Evolutionary conservation across 2,888 invertebrate genomes (phyloP).

Genomic region (Patella pellucida): DNA sequence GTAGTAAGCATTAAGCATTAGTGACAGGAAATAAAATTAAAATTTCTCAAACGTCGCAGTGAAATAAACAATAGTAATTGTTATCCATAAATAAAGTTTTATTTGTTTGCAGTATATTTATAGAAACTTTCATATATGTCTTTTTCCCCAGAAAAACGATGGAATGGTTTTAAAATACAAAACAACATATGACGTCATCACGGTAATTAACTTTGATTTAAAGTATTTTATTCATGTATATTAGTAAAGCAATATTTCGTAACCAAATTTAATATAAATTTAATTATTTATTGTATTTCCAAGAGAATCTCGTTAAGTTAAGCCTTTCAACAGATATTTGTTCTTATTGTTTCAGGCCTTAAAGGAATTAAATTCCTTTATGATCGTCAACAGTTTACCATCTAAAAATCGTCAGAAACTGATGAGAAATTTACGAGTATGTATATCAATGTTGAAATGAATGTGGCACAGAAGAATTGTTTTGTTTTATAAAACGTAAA

Average conservation of each 20-base stretch:
- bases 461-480: no score
- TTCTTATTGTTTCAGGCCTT: slow-evolving; percentile 48
- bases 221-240: no score
- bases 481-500: background rate
- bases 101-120: background rate
- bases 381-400: slow-evolving; percentile 66
- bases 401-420: slow-evolving; percentile 68
- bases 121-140: background rate
- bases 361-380: slow-evolving; percentile 62
- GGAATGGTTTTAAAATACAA: slow-evolving; percentile 58
- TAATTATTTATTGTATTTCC: background rate
- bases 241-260: background rate
- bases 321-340: background rate
- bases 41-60: no score
- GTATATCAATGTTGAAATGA: slow-evolving; percentile 7
- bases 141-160: slow-evolving; percentile 57
- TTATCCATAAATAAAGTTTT: no score
- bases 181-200: slow-evolving; percentile 51
- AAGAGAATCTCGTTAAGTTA: no score
- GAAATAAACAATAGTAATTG: no score
- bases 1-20: no score
- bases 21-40: no score
- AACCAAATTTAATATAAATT: background rate
- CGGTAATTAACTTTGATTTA: slow-evolving; percentile 42
- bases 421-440: slow-evolving; percentile 68